Evolutionary conservation across 2,888 invertebrate species (phyloP).

Genomic region (Metacarcinus magister): DNA sequence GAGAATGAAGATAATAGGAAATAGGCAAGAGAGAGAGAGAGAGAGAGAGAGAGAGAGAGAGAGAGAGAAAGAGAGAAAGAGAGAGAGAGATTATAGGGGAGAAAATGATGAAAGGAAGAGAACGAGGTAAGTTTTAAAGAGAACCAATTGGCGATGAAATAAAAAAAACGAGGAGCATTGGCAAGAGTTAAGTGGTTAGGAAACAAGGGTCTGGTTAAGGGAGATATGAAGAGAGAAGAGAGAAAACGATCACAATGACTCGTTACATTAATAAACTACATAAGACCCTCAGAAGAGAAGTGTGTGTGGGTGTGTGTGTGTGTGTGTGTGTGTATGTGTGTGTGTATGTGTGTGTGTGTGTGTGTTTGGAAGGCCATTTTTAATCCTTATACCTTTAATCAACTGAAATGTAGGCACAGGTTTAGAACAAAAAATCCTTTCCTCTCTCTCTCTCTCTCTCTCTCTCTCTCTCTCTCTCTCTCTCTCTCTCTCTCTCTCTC

Average conservation of each 20-base stretch:
- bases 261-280: neutral
- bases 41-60: neutral
- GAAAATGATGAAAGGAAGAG: neutral
- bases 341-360: neutral
- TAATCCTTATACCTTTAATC: neutral
- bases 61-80: neutral
- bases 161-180: neutral
- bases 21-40: neutral
- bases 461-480: slow-evolving; percentile 19
- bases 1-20: neutral
- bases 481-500: slow-evolving; percentile 28
- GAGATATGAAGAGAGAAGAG: neutral
- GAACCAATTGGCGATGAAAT: neutral
- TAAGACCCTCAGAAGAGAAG: neutral
- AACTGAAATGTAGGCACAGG: neutral
- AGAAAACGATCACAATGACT: neutral
- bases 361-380: neutral
- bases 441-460: slow-evolving; percentile 13
- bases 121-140: neutral
- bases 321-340: neutral
- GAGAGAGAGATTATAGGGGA: neutral
- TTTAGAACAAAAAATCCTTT: neutral
- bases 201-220: neutral
- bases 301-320: neutral
- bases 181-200: neutral